Base-by-base conservation (phyloP, 1,140 invertebrate genomes). In the Drusus annulatus region DNA sequence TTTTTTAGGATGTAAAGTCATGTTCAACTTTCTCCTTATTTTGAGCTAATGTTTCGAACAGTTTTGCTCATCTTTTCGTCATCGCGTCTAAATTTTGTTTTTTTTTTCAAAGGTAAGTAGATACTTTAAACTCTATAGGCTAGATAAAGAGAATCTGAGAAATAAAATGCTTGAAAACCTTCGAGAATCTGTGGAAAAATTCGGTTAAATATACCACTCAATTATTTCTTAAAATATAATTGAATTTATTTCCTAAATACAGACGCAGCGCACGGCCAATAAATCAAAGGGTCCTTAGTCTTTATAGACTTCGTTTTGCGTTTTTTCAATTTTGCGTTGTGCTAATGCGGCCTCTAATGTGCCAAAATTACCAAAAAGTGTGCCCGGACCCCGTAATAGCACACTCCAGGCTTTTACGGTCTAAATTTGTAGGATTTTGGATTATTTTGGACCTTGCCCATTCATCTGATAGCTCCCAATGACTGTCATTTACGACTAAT, bases 311-410 rank as follows among this genome's bases (percentile, higher is more conserved):
- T 65, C 62, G 62, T 65, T 25, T 21, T 65, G 16, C 36, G 31
- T 65, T 28, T 65, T 65, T 65, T 65, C 62, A 65, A 65, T 65
- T 65, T 65, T 4, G 17, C 25, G 7, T 65, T 16, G 60, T 25
- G 60, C 60, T 63, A 63, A 65, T 65, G 62, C 62, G 16, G 3
- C 13, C 62, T 15, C 62, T 65, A 65, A 65, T 65, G 62, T 65
- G 62, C 21, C 62, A 65, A 65, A 65, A 65, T 65, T 65, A 65
- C 62, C 62, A 25, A 25, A 65, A 65, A 65, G 62, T 65, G 62
- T 65, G 62, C 25, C 62, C 62, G 13, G 21, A 1, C 13, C 8
- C 8, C 3, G 62, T 65, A 65, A 65, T 65, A n/a, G 36, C 62
- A 65, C 25, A 16, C 21, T 10, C 21, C 25, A 25, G 21, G 62